Evolutionary conservation across 1,140 invertebrate genomes (phyloP), one percentile per base, ranked within the genome.

Genomic region (Listronotus oregonensis): DNA sequence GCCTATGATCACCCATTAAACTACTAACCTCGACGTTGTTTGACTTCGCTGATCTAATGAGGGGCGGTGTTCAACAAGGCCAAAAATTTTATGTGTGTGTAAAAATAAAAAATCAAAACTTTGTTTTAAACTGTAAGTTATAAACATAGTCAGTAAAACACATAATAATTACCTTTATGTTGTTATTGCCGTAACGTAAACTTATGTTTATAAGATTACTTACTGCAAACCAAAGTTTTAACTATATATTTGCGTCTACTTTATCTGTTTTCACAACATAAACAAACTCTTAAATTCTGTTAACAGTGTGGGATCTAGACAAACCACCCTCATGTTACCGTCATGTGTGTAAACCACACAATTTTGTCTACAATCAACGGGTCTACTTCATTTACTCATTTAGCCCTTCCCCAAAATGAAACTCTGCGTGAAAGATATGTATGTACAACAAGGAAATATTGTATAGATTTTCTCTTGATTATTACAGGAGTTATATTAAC

Each of bases 371-470:
- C 17, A 62, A 62, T 52, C 50, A 27, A 62, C 61, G 66, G 62
- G 69, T 71, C 69, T 71, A 59, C 66, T 71, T 71, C 69, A 66
- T 67, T 70, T 70, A 68, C 60, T 68, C 43, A 46, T 46, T 46
- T 46, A 46, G n/a, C 57, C 68, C 51, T 44, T 49, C 44, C 57
- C 31, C 54, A 34, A 67, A 54, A 69, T 56, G 68, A 71, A 71
- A 71, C 57, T 57, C 70, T 66, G 67, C 67, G 70, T 69, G 70
- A 71, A 71, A 71, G 67, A 71, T 66, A 71, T 37, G 57, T 63
- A 5, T 27, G 21, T 27, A 64, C 67, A 39, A 54, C 56, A 27
- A 52, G 57, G 57, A 59, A 59, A 47, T 59, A 59, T 27, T 27
- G 21, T 27, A 27, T 27, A 27, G 21, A 27, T 27, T 27, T 27